Evolutionary conservation across 2,888 invertebrate species (phyloP).

Genomic region (Nephrotoma appendiculata): DNA sequence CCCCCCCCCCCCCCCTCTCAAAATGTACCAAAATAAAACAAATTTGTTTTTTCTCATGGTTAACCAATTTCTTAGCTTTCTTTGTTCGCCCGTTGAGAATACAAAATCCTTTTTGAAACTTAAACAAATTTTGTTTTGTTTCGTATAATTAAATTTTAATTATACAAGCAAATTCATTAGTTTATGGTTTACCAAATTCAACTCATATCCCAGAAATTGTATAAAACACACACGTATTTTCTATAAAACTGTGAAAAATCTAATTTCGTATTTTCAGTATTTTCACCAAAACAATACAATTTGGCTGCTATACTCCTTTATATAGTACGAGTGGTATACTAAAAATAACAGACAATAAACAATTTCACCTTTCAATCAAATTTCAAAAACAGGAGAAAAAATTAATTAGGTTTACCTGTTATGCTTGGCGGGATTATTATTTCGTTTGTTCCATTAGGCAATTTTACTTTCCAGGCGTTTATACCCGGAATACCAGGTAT

Average conservation of each 20-base stretch:
- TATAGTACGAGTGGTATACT: too few relatives aligned
- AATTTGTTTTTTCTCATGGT: not conserved
- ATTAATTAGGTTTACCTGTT: slow-evolving; percentile 36
- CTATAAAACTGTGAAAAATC: not conserved
- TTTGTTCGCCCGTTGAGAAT: not conserved
- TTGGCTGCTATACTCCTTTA: too few relatives aligned
- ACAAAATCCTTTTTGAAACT: not conserved
- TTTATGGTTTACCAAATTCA: not conserved
- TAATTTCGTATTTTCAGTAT: not conserved
- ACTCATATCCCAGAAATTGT: not conserved
- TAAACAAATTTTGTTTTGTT: not conserved
- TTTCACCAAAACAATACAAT: not conserved
- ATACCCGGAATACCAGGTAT: slow-evolving; percentile 68
- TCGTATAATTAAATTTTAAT: not conserved
- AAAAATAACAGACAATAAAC: too few relatives aligned
- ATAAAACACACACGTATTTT: not conserved
- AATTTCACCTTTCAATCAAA: too few relatives aligned
- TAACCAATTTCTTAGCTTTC: not conserved
- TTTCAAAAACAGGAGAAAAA: not conserved
- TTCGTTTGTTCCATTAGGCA: slow-evolving; percentile 49
- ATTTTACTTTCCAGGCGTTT: slow-evolving; percentile 51
- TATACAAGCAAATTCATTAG: not conserved
- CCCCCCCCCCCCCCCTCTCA: too few relatives aligned
- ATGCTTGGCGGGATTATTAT: slow-evolving; percentile 77
- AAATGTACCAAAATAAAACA: not conserved